A percentile compares a stretch with the other conserved stretches of the same genome.
Conservation (phyloP, 2,797 vertebrate genomes). For the Semotilus atromaculatus region DNA sequence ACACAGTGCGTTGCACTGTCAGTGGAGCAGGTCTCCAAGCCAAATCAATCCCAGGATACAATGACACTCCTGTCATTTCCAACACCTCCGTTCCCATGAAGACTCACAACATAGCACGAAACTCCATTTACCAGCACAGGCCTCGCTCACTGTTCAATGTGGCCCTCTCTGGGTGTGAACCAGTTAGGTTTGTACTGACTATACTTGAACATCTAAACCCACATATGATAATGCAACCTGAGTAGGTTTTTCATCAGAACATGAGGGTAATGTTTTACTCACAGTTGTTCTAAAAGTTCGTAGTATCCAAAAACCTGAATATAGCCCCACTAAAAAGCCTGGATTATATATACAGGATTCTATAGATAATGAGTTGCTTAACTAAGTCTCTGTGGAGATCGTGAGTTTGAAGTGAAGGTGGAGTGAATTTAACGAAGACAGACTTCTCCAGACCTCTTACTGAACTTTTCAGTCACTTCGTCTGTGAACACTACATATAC, state of each 20-base stretch:
- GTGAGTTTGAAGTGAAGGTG: background rate
- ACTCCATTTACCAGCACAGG: constrained; percentile 54
- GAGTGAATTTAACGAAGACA: background rate
- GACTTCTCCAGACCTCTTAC: constrained; percentile 30
- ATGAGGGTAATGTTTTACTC: background rate
- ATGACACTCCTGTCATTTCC: constrained; percentile 61
- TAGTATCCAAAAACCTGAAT: too few species aligned
- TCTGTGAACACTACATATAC: constrained; percentile 38
- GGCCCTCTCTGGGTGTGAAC: constrained; percentile 42
- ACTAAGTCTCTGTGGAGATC: background rate
- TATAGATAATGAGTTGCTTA: constrained; percentile 9
- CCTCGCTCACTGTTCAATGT: constrained; percentile 49
- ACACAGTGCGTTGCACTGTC: constrained; percentile 58
- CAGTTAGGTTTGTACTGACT: constrained; percentile 19
- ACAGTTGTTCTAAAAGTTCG: too few species aligned
- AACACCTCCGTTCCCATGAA: constrained; percentile 56
- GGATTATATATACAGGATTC: too few species aligned
- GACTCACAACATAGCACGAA: constrained; percentile 51
- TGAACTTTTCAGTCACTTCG: constrained; percentile 22
- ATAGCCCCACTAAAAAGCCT: too few species aligned
- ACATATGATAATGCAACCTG: constrained; percentile 4
- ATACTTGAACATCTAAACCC: constrained; percentile 20
- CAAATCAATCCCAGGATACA: constrained; percentile 62
- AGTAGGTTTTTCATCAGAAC: background rate
- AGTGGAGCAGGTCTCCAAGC: constrained; percentile 56